Conservation (phyloP, 1,140 invertebrate species). For the Microplitis demolitor region DNA sequence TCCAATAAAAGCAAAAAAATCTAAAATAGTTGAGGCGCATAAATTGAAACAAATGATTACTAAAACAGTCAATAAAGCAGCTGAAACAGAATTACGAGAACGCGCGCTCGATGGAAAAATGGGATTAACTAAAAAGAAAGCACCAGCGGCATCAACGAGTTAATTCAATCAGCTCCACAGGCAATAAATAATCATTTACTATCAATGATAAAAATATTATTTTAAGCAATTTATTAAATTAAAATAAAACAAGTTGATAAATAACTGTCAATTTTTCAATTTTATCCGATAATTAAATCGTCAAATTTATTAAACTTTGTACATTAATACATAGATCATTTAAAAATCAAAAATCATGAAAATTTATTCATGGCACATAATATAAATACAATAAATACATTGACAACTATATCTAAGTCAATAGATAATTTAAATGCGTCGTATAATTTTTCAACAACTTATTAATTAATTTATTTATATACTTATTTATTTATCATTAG, state of each 20-base stretch:
- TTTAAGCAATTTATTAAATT: too few relatives aligned
- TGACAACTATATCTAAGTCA: not conserved
- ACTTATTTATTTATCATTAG: not conserved
- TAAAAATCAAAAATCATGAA: not conserved
- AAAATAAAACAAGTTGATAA: too few relatives aligned
- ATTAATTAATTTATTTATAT: not conserved
- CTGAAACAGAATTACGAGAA: conserved; percentile 67
- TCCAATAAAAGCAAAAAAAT: conserved; percentile 68
- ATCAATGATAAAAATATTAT: not conserved
- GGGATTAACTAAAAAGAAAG: conserved; percentile 47
- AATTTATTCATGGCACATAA: not conserved
- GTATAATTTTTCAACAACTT: not conserved
- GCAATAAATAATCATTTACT: not conserved
- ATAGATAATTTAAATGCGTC: not conserved
- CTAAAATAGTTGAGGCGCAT: conserved; percentile 63
- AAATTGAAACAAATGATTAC: conserved; percentile 69
- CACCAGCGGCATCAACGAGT: conserved; percentile 12
- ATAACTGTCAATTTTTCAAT: too few relatives aligned
- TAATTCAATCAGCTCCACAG: conserved; percentile 2
- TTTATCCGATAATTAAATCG: too few relatives aligned
- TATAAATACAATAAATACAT: conserved; percentile 2
- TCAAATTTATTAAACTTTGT: conserved; percentile 1
- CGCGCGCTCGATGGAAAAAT: conserved; percentile 61
- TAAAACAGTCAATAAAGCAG: conserved; percentile 67
- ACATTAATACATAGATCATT: not conserved